Conservation (phyloP, 2,797 vertebrate genomes). For the Monodelphis domestica region DNA sequence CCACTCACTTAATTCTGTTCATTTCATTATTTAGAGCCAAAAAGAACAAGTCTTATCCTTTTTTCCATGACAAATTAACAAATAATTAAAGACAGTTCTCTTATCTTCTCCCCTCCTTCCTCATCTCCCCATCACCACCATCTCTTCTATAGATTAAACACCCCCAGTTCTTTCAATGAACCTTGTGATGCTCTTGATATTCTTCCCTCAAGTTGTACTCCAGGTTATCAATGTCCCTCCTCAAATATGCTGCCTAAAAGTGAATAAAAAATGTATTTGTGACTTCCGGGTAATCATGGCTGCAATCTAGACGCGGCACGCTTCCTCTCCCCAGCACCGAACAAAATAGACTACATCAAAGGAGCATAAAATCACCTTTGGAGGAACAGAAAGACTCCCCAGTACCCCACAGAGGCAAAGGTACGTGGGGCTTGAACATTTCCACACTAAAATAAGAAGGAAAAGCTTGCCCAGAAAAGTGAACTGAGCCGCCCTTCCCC, state of each 20-base stretch:
- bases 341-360: no score
- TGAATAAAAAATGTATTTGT: neutral
- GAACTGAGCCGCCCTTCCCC: no score
- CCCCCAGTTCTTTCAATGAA: neutral
- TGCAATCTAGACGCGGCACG: no score
- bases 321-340: no score
- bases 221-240: neutral
- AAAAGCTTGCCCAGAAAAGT: no score
- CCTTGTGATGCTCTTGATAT: neutral
- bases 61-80: neutral
- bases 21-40: neutral
- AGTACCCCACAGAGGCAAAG: no score
- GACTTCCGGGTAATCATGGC: no score
- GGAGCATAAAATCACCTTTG: no score
- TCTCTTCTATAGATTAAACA: neutral
- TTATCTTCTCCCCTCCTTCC: neutral
- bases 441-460: no score
- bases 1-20: neutral
- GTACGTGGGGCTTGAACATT: no score
- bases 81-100: neutral
- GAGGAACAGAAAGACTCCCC: no score
- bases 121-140: neutral
- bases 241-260: neutral
- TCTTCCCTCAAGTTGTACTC: neutral
- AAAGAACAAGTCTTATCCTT: neutral